Conservation (phyloP, 2,797 vertebrate genomes). For the Rhyacichthys aspro region DNA sequence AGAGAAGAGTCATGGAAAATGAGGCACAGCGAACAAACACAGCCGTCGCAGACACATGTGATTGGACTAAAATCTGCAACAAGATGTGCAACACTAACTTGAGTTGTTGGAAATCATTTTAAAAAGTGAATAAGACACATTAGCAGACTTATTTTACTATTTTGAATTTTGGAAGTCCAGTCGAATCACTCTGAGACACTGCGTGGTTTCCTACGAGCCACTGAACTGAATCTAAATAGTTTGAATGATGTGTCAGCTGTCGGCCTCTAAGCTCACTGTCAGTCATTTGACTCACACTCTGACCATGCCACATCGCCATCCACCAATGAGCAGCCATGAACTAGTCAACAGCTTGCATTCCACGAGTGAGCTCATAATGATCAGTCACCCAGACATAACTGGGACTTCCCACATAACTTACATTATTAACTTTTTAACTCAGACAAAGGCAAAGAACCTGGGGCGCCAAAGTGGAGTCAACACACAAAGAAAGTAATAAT, state of each 20-base stretch:
- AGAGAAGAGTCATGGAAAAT: slow-evolving; percentile 10
- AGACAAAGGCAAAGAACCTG: background rate
- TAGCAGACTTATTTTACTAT: too few species aligned
- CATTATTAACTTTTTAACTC: slow-evolving; percentile 19
- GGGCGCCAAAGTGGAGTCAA: background rate
- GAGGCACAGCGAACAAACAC: slow-evolving; percentile 14
- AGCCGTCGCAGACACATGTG: background rate
- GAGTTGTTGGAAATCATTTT: too few species aligned
- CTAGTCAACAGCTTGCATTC: slow-evolving; percentile 12
- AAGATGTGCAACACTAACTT: background rate
- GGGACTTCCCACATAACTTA: slow-evolving; percentile 23
- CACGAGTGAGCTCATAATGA: slow-evolving; percentile 10
- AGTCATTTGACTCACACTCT: slow-evolving; percentile 2
- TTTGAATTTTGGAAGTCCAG: background rate
- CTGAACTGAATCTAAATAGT: slow-evolving; percentile 4
- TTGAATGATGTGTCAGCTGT: slow-evolving; percentile 2
- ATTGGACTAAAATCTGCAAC: slow-evolving; percentile 15
- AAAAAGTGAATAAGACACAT: too few species aligned
- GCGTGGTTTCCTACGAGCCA: slow-evolving; percentile 3
- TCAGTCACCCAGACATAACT: slow-evolving; percentile 4
- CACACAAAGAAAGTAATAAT: background rate
- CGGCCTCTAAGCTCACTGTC: background rate
- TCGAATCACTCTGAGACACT: background rate
- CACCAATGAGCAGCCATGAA: background rate
- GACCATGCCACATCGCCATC: background rate